phyloP scores from a whole-genome alignment of 2,113 vertebrate genomes.

The Todiramphus chloris region DNA sequence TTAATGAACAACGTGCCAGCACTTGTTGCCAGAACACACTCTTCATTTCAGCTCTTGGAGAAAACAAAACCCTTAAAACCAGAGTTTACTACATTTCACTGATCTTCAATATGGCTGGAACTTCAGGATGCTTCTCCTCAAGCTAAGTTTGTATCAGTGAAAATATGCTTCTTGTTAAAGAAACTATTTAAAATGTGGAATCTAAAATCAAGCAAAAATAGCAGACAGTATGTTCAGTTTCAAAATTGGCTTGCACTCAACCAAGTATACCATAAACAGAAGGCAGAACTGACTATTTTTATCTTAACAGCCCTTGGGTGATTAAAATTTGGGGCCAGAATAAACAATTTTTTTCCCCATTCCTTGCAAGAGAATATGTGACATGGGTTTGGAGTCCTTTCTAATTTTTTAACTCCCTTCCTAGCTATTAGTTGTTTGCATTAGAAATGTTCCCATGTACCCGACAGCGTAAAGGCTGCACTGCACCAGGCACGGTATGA shows the following conservation, averaged over 20 bases:
- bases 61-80: conserved; percentile 77
- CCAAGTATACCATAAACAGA: conserved; percentile 82
- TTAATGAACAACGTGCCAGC: conserved; percentile 61
- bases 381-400: conserved; percentile 73
- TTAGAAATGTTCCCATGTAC: conserved; percentile 53
- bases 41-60: conserved; percentile 77
- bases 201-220: conserved; percentile 84
- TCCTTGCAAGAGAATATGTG: conserved; percentile 77
- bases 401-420: conserved; percentile 68
- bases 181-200: conserved; percentile 82
- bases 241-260: conserved; percentile 77
- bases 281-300: conserved; percentile 81
- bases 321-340: conserved; percentile 81
- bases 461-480: conserved; percentile 1
- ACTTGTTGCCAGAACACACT: conserved; percentile 75
- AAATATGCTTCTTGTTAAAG: conserved; percentile 81
- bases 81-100: conserved; percentile 79
- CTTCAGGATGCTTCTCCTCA: conserved; percentile 79
- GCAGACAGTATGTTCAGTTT: conserved; percentile 82
- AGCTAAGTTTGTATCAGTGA: conserved; percentile 81
- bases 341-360: conserved; percentile 78
- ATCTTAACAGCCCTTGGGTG: conserved; percentile 79
- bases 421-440: conserved; percentile 60
- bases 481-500: conserved; percentile 7
- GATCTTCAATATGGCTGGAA: conserved; percentile 79